Conservation (phyloP, 1,140 invertebrate species). For the Ips typographus region DNA sequence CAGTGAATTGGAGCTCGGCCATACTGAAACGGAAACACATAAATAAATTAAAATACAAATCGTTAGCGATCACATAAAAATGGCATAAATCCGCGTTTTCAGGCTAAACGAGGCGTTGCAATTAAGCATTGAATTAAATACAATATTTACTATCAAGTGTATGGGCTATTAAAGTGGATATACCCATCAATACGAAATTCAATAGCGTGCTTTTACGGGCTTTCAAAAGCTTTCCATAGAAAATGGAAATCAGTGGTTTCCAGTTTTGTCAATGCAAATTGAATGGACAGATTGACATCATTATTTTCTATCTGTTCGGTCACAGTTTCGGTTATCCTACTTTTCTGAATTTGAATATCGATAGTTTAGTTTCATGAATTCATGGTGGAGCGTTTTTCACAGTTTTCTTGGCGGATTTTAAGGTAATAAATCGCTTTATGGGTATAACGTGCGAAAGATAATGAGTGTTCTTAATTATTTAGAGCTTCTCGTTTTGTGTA, state of each 20-base stretch:
- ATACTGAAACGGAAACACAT: constrained; percentile 60
- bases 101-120: no score
- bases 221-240: neutral
- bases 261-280: neutral
- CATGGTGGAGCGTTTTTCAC: neutral
- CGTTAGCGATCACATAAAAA: no score
- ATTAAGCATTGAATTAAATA: no score
- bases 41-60: neutral
- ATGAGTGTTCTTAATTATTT: no score
- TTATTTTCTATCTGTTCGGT: neutral
- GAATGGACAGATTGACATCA: neutral
- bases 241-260: neutral
- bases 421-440: no score
- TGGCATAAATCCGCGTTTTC: no score
- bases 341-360: constrained; percentile 1
- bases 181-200: no score
- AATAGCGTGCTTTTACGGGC: no score
- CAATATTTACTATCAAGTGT: no score
- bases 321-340: neutral
- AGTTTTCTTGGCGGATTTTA: neutral
- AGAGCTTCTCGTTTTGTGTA: no score
- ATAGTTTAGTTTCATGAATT: neutral
- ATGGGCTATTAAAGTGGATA: no score
- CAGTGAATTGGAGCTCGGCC: constrained; percentile 75
- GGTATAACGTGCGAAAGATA: no score